phyloP scores from a whole-genome alignment of 2,888 invertebrate species.

The Scaptomyza tumidula region DNA sequence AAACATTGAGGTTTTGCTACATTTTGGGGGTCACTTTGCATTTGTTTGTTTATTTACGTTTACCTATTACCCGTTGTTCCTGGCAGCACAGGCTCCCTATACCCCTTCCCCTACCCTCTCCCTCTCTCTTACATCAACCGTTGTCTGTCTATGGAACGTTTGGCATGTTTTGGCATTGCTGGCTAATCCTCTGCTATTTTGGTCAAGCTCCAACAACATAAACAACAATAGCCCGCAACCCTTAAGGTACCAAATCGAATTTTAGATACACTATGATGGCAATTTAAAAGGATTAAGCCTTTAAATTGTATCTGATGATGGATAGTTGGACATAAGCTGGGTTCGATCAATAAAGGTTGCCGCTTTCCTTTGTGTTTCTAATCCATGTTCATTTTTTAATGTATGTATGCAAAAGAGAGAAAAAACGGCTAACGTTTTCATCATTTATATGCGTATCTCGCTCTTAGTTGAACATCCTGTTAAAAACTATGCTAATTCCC shows the following conservation, averaged over 20 bases:
- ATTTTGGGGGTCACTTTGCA: slow-evolving; percentile 62
- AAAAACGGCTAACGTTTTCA: too few relatives aligned
- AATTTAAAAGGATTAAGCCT: neutral
- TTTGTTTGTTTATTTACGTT: slow-evolving; percentile 68
- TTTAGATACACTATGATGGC: slow-evolving; percentile 17
- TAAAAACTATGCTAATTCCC: slow-evolving; percentile 6
- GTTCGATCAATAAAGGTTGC: neutral
- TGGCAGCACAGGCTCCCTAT: slow-evolving; percentile 7
- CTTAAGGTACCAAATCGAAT: slow-evolving; percentile 9
- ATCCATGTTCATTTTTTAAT: too few relatives aligned
- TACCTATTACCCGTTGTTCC: slow-evolving; percentile 59
- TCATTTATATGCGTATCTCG: neutral
- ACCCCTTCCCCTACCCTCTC: neutral
- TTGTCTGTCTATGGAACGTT: slow-evolving; percentile 9
- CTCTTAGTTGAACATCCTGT: neutral
- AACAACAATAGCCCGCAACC: slow-evolving; percentile 25
- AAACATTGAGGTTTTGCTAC: slow-evolving; percentile 9
- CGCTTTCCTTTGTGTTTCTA: neutral
- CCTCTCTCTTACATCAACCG: neutral
- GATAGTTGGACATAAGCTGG: neutral
- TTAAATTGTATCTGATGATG: neutral
- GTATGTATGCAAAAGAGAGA: too few relatives aligned
- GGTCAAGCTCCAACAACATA: slow-evolving; percentile 50
- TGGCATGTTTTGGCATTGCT: slow-evolving; percentile 53
- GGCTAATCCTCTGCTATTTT: slow-evolving; percentile 68